These are phyloP conservation scores for Cossypha polioptera DNA, from an alignment of 2,797 vertebrate genomes.

Conservation along the genomic window DNA sequence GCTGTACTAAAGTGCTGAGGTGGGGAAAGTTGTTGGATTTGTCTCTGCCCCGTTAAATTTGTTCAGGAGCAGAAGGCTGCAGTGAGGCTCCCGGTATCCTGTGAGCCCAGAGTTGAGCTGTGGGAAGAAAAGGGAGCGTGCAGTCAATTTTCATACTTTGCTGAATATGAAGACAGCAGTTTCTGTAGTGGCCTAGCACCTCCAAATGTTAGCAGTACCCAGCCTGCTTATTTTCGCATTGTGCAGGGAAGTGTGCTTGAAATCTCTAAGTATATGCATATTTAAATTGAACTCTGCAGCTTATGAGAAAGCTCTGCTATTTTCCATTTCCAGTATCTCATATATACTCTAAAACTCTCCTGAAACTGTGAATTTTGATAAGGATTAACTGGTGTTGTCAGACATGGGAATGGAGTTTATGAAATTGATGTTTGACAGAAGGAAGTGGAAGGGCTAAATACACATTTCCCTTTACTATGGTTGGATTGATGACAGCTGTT, in stretches of 20 bases:
- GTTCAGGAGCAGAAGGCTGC: not conserved
- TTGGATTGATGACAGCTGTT: not conserved
- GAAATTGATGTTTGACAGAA: not conserved
- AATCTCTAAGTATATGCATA: not conserved
- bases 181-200: not conserved
- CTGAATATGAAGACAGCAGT: not conserved
- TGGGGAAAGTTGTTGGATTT: not conserved
- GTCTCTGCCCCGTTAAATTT: not conserved
- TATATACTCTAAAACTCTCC: not conserved
- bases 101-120: not conserved
- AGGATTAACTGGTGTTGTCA: not conserved
- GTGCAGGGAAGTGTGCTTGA: not conserved
- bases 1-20: not conserved
- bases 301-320: not conserved
- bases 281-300: not conserved
- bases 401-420: not conserved
- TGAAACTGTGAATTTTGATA: not conserved
- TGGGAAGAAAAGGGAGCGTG: rapidly evolving
- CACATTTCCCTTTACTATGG: not conserved
- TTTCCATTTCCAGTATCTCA: not conserved
- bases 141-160: not conserved
- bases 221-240: not conserved
- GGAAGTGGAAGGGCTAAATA: not conserved
- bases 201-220: not conserved
- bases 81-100: not conserved